Evolutionary conservation across 2,888 invertebrate genomes (phyloP).

Genomic region (Hydriomena furcata): DNA sequence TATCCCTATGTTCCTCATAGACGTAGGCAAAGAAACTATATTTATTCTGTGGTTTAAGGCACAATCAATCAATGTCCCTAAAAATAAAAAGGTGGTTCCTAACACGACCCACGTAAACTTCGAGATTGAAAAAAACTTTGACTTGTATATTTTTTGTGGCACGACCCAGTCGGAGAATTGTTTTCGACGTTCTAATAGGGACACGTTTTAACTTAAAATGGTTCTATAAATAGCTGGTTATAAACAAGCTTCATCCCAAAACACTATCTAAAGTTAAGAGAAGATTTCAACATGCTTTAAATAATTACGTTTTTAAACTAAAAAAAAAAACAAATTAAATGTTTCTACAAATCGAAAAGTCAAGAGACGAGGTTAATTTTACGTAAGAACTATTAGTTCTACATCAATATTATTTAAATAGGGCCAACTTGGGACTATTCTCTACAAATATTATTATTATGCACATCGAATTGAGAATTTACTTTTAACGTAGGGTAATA

Average conservation of each 20-base stretch:
- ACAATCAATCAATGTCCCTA: conserved; percentile 82
- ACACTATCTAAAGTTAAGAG: too few species aligned
- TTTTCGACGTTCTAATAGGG: conserved; percentile 64
- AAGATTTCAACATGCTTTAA: too few species aligned
- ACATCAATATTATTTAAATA: too few species aligned
- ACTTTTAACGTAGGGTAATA: too few species aligned
- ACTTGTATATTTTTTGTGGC: conserved; percentile 59
- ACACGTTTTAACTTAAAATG: conserved; percentile 39
- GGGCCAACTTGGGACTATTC: too few species aligned
- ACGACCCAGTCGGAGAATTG: conserved; percentile 59
- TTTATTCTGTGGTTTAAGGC: conserved; percentile 56
- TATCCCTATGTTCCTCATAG: conserved; percentile 74
- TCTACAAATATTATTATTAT: too few species aligned
- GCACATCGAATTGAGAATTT: too few species aligned
- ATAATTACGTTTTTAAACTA: too few species aligned
- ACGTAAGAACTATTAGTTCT: too few species aligned
- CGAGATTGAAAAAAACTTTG: conserved; percentile 67
- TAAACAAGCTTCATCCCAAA: not conserved
- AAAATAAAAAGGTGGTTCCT: conserved; percentile 72
- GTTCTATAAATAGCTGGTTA: conserved; percentile 24
- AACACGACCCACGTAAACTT: conserved; percentile 79
- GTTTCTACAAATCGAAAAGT: not conserved
- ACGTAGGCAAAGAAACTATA: conserved; percentile 32
- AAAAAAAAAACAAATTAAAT: too few species aligned
- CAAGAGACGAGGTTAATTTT: not conserved